Evolutionary conservation across 2,888 invertebrate genomes (phyloP).

Genomic region (Argyra leucocephala): DNA sequence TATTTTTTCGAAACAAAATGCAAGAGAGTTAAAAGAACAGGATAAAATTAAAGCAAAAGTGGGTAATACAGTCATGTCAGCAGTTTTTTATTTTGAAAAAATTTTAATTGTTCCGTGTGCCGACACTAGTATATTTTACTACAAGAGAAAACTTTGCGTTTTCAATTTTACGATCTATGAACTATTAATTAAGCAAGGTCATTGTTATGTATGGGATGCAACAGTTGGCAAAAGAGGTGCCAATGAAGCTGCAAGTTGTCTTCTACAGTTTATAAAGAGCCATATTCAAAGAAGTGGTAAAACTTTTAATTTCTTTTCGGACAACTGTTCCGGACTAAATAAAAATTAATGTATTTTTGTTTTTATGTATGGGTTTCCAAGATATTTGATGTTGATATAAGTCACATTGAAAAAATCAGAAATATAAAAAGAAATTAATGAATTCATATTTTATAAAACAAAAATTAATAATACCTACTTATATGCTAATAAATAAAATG

Average conservation of each 20-base stretch:
- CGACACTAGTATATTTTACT: slow-evolving; percentile 20
- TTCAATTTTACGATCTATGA: slow-evolving; percentile 26
- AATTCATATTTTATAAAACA: too few relatives aligned
- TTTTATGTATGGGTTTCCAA: slow-evolving; percentile 16
- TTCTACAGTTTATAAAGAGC: slow-evolving; percentile 21
- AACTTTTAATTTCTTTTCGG: slow-evolving; percentile 21
- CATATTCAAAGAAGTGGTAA: slow-evolving; percentile 11
- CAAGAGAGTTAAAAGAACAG: slow-evolving; percentile 9
- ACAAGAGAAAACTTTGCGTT: slow-evolving; percentile 23
- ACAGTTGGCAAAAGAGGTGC: slow-evolving; percentile 25
- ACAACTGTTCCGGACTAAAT: slow-evolving; percentile 21
- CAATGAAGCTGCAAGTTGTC: slow-evolving; percentile 26
- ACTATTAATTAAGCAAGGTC: slow-evolving; percentile 19
- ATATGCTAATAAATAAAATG: too few relatives aligned
- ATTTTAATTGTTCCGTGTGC: slow-evolving; percentile 22
- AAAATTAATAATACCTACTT: too few relatives aligned
- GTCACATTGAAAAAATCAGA: too few relatives aligned
- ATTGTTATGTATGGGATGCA: slow-evolving; percentile 28
- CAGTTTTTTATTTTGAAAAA: slow-evolving; percentile 25
- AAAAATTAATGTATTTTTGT: slow-evolving; percentile 20
- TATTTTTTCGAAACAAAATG: slow-evolving; percentile 12
- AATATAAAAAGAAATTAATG: too few relatives aligned
- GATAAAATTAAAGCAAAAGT: slow-evolving; percentile 11
- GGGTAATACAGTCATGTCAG: slow-evolving; percentile 10
- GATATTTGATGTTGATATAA: too few relatives aligned